Conservation (phyloP, 1,140 invertebrate species). For the Drosophila takahashii region DNA sequence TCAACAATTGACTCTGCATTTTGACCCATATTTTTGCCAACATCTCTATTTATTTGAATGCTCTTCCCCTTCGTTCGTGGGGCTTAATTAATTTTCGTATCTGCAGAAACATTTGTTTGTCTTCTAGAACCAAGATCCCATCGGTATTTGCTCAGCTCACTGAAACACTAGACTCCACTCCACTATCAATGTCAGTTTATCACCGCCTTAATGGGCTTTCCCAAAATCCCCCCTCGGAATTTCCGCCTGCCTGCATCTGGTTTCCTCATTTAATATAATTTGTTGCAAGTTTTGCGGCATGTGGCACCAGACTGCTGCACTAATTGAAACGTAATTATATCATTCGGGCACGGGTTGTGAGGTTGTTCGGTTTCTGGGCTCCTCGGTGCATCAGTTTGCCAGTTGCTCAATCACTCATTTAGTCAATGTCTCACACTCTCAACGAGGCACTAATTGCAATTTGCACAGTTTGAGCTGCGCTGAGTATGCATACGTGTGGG, state of each 20-base stretch:
- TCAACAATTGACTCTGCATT: conserved; percentile 20
- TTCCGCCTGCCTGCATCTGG: conserved; percentile 41
- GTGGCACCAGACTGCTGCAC: conserved; percentile 47
- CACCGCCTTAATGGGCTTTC: conserved; percentile 25
- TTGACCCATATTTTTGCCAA: conserved; percentile 34
- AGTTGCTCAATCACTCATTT: conserved; percentile 18
- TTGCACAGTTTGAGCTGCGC: conserved; percentile 46
- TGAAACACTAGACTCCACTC: not conserved
- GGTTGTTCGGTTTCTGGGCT: no score
- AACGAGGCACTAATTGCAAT: conserved; percentile 48
- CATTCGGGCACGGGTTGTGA: conserved; percentile 49
- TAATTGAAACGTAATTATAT: conserved; percentile 71
- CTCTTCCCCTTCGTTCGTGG: not conserved
- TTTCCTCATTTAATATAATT: conserved; percentile 55
- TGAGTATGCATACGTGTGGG: conserved; percentile 10
- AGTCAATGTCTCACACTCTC: conserved; percentile 15
- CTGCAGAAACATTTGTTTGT: conserved; percentile 39
- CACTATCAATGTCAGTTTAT: conserved; percentile 46
- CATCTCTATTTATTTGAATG: conserved; percentile 6
- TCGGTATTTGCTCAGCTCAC: conserved; percentile 7
- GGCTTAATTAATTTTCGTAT: conserved; percentile 42
- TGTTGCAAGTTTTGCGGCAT: conserved; percentile 53
- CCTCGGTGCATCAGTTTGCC: conserved; percentile 10
- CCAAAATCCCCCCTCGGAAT: not conserved
- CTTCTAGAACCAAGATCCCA: conserved; percentile 1